A percentile compares a stretch with the other conserved stretches of the same genome.
Conservation (phyloP, 1,140 invertebrate genomes). For the Pantala flavescens region DNA sequence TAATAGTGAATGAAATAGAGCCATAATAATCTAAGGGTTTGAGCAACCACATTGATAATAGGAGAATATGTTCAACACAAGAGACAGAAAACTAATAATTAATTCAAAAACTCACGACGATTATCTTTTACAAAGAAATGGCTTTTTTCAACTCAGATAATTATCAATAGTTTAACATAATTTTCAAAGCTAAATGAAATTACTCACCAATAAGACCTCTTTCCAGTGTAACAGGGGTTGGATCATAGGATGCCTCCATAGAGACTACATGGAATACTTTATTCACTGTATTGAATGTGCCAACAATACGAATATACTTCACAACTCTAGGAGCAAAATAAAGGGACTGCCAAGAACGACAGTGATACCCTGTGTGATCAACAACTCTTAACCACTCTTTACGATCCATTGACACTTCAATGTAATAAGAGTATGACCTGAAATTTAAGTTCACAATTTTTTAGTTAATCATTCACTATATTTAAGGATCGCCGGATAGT, state of each 20-base stretch:
- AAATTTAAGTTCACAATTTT: slow-evolving; percentile 26
- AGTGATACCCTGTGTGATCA: slow-evolving; percentile 83
- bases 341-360: slow-evolving; percentile 92
- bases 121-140: no score
- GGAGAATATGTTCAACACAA: no score
- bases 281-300: slow-evolving; percentile 92
- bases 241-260: slow-evolving; percentile 79
- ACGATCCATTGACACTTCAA: slow-evolving; percentile 93
- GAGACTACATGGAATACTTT: slow-evolving; percentile 89
- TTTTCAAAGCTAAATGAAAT: background rate
- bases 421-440: slow-evolving; percentile 90
- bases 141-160: no score
- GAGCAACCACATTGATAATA: no score
- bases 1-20: no score
- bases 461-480: no score
- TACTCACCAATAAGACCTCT: slow-evolving; percentile 49
- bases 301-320: slow-evolving; percentile 79
- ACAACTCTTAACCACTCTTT: slow-evolving; percentile 89
- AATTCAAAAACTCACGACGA: no score
- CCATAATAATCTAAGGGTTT: no score
- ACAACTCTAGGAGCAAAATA: slow-evolving; percentile 86
- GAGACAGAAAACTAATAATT: no score
- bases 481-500: no score
- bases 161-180: no score
- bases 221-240: slow-evolving; percentile 59